Percentiles rank a stretch among this genome's conserved stretches.
Conservation (phyloP, 2,888 invertebrate species). For the Candidula unifasciata region DNA sequence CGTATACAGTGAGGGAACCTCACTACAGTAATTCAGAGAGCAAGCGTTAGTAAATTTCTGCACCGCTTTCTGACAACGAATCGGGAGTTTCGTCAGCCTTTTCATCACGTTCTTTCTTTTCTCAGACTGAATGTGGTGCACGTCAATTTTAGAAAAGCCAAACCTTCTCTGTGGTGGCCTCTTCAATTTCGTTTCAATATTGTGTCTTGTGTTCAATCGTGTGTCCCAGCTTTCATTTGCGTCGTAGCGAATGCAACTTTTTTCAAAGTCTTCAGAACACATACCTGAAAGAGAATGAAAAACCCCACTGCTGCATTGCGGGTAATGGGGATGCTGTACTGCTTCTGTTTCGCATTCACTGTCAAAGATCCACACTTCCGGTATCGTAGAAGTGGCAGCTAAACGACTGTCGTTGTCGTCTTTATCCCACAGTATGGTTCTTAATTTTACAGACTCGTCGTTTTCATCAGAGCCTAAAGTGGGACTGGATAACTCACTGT, state of each 20-base stretch:
- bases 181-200: background rate
- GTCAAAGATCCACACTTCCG: background rate
- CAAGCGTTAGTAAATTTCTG: background rate
- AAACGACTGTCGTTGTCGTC: background rate
- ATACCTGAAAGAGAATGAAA: background rate
- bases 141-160: background rate
- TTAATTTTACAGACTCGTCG: background rate
- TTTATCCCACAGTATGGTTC: no score
- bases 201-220: background rate
- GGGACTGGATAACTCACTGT: background rate
- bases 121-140: background rate
- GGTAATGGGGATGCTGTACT: background rate
- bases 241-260: background rate
- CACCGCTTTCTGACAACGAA: background rate
- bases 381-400: background rate
- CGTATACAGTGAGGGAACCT: background rate
- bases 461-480: background rate
- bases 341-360: background rate
- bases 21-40: background rate
- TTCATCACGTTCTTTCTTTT: background rate
- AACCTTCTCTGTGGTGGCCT: background rate
- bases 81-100: background rate
- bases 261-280: background rate
- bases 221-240: background rate
- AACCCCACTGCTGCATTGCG: background rate